Evolutionary conservation across 2,113 vertebrate genomes (phyloP), one percentile per base, ranked within the genome.

Genomic region (Balaenoptera acutorostrata): DNA sequence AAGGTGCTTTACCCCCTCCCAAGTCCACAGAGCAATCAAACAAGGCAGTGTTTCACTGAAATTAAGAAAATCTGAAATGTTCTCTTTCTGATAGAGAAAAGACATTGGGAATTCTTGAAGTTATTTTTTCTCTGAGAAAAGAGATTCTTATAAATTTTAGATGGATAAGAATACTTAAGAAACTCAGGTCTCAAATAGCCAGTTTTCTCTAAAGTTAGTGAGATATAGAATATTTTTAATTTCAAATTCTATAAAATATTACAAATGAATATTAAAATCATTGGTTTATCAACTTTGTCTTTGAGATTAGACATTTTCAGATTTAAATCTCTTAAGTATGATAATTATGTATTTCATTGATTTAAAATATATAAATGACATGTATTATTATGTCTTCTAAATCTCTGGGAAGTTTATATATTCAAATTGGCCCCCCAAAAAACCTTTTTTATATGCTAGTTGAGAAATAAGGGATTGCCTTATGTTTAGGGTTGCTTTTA

Each of bases 51-150:
- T 36, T 55, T 95, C 23, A 55, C 25, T 6, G 23, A 72, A 80
- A 83, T 10, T 17, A 78, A 88, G 39, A 80, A 57, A 77, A 55
- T 44, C 31, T 64, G 6, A 69, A 85, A 46, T 66, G 36, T 74
- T 82, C 8, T 82, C 18, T 68, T 78, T 63, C 72, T 90, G 68
- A 77, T 33, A 66, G 33, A 66, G 52, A 75, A 36, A 20, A 59
- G n/a, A 93, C 13, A 6, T 8, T 36, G 6, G 39, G 21, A 71
- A 66, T 49, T 75, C 44, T 68, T n/a, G 46, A 75, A 17, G 14
- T 86, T 95, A 82, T 20, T 49, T 77, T 96, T 68, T 66, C 55
- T 80, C 17, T 81, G 71, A 74, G 77, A 33, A 96, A 75, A 91
- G 41, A 74, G 39, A 85, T 55, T 91, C 25, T 83, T 93, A 74